Evolutionary conservation across 2,113 vertebrate species (phyloP).

Genomic region (Etia nguti): DNA sequence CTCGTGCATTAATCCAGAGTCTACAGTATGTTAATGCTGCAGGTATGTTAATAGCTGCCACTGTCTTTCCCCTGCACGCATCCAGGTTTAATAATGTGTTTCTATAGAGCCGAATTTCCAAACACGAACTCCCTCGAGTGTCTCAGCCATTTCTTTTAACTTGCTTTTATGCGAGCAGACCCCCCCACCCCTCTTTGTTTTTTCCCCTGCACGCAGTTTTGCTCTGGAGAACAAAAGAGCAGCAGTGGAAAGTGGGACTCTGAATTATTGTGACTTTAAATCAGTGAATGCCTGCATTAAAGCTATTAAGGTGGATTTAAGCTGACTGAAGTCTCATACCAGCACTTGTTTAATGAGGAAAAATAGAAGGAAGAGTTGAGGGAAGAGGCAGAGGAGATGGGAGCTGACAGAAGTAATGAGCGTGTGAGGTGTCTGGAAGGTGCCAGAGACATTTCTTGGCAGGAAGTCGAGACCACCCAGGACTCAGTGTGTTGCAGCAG

Average conservation of each 20-base stretch:
- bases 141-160: not conserved
- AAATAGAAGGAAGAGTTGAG: not conserved
- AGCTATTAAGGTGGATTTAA: not conserved
- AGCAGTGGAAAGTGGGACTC: not conserved
- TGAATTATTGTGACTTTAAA: not conserved
- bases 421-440: not conserved
- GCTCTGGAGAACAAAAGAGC: not conserved
- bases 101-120: not conserved
- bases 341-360: not conserved
- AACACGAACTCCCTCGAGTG: not conserved
- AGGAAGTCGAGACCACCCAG: constrained; percentile 39
- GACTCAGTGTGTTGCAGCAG: not conserved
- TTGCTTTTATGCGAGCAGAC: not conserved
- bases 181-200: not conserved
- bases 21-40: not conserved
- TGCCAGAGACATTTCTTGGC: constrained; percentile 20
- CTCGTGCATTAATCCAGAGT: not conserved
- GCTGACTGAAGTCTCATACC: not conserved
- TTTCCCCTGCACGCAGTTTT: not conserved
- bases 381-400: not conserved
- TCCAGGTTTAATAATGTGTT: not conserved
- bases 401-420: not conserved
- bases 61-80: not conserved
- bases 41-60: not conserved
- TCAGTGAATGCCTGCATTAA: not conserved